These are phyloP conservation scores for Sebastolobus altivelis DNA, from an alignment of 2,797 vertebrate genomes.

Conservation along the genomic window DNA sequence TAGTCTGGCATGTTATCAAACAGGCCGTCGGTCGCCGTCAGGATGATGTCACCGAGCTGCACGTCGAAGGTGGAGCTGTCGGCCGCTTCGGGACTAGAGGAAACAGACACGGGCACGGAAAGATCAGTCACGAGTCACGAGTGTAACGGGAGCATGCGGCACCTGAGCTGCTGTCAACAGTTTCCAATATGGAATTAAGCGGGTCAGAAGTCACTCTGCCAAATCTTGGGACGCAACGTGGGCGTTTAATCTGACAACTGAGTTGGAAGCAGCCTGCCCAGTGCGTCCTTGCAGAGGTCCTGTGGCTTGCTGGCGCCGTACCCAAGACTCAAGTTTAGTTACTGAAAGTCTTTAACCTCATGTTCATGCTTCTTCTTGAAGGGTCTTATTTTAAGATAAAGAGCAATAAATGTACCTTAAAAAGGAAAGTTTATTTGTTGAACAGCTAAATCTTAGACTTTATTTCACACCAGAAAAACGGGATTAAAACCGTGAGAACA, in stretches of 20 bases:
- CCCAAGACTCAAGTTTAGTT: conserved; percentile 45
- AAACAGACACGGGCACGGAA: background rate
- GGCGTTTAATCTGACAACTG: conserved; percentile 52
- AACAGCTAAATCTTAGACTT: conserved; percentile 4
- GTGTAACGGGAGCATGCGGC: conserved; percentile 36
- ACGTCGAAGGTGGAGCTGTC: conserved; percentile 98
- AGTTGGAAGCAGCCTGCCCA: conserved; percentile 8
- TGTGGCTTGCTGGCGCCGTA: conserved; percentile 30
- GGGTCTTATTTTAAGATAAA: conserved; percentile 25
- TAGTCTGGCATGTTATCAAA: conserved; percentile 99
- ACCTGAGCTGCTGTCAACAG: conserved; percentile 17
- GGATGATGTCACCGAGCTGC: conserved; percentile 97
- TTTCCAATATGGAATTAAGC: conserved; percentile 39
- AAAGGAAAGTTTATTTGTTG: background rate
- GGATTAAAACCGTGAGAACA: background rate
- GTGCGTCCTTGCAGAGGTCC: conserved; percentile 24
- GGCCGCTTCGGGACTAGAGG: conserved; percentile 92
- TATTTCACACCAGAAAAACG: background rate
- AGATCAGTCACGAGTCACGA: conserved; percentile 48
- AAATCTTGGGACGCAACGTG: conserved; percentile 25
- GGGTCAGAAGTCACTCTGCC: conserved; percentile 35
- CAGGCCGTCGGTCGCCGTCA: conserved; percentile 96
- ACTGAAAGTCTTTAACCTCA: conserved; percentile 21
- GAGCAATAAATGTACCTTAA: conserved; percentile 9
- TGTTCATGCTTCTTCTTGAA: conserved; percentile 6